A percentile compares a stretch with the other conserved stretches of the same genome.
Evolutionary conservation across 2,113 vertebrate species (phyloP).

Genomic region (Rostratula benghalensis): DNA sequence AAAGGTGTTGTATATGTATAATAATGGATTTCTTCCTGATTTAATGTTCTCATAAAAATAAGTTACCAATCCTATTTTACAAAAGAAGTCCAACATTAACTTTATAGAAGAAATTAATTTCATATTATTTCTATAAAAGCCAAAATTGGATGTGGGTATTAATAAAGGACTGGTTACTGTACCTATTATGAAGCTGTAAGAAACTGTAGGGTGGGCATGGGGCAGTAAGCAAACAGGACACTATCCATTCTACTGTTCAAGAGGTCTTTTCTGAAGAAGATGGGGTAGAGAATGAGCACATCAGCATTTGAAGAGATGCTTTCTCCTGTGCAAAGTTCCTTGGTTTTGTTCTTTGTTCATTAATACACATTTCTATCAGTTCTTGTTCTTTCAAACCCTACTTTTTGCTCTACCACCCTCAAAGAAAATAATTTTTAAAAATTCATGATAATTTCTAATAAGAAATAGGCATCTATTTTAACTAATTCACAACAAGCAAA

Average conservation of each 20-base stretch:
- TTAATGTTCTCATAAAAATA: neutral
- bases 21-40: neutral
- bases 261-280: neutral
- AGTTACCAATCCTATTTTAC: neutral
- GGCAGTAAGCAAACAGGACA: neutral
- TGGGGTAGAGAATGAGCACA: neutral
- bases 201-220: neutral
- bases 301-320: neutral
- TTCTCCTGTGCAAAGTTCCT: neutral
- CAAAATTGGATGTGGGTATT: neutral
- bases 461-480: neutral
- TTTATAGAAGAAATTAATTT: neutral
- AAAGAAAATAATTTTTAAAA: neutral
- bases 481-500: neutral
- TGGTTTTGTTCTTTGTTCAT: neutral
- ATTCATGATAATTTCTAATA: neutral
- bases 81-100: neutral
- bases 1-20: neutral
- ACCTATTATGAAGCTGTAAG: neutral
- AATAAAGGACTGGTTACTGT: neutral
- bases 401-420: neutral
- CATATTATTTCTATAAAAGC: neutral
- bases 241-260: neutral
- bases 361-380: neutral
- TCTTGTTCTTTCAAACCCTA: neutral